These are phyloP conservation scores for Eilema griseolum DNA, from an alignment of 2,888 invertebrate genomes.

Conservation along the genomic window DNA sequence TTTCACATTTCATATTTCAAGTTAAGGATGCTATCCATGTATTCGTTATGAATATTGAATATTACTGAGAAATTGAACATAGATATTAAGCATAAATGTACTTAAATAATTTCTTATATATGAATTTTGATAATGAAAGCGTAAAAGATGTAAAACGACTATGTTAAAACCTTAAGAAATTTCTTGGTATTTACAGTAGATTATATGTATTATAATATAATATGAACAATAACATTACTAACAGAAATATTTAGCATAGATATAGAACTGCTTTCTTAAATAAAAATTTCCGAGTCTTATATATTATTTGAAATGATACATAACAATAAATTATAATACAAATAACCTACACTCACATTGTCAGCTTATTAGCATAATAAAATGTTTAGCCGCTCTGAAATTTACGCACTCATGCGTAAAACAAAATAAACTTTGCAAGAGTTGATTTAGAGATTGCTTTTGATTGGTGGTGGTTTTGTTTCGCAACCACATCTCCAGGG, in stretches of 20 bases:
- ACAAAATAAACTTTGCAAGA: conserved; percentile 42
- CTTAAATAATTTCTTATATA: neutral
- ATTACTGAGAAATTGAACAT: too few relatives aligned
- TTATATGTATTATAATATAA: neutral
- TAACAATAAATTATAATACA: conserved; percentile 52
- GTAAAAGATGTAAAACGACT: neutral
- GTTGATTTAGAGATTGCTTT: conserved; percentile 41
- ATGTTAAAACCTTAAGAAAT: neutral
- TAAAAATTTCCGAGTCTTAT: neutral
- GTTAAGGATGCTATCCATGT: too few relatives aligned
- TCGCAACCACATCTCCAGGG: conserved; percentile 75
- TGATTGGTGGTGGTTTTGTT: conserved; percentile 39
- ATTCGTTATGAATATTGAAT: too few relatives aligned
- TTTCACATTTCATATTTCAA: too few relatives aligned
- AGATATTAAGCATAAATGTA: neutral
- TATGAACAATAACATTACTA: neutral
- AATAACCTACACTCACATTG: conserved; percentile 53
- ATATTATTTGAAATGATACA: conserved; percentile 28
- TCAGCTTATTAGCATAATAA: conserved; percentile 65
- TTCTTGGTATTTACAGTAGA: neutral
- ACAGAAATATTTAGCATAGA: neutral
- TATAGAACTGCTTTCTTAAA: neutral
- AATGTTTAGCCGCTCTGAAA: conserved; percentile 71
- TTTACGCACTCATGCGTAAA: conserved; percentile 27
- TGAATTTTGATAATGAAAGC: neutral